Evolutionary conservation across 2,888 invertebrate species (phyloP).

Genomic region (Poecilus cupreus): DNA sequence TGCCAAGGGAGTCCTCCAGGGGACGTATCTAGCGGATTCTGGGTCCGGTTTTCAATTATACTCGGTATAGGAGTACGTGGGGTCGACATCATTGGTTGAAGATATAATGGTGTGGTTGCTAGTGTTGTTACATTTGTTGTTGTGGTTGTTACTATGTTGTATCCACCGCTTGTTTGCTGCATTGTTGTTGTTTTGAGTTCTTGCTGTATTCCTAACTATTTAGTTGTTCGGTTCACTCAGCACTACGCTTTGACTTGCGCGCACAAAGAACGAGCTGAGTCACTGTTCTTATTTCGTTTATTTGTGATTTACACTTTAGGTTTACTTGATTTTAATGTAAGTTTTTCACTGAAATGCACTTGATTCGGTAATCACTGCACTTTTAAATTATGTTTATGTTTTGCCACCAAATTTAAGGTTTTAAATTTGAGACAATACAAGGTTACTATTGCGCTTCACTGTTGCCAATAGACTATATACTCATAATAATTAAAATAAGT

Average conservation of each 20-base stretch:
- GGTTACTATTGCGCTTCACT: neutral
- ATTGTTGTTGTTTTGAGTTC: neutral
- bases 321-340: neutral
- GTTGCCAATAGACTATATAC: too few relatives aligned
- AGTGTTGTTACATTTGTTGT: neutral
- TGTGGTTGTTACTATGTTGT: neutral
- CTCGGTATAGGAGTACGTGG: neutral
- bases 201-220: neutral
- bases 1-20: neutral
- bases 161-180: neutral
- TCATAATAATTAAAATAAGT: too few relatives aligned
- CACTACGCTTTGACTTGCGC: neutral
- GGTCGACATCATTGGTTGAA: neutral
- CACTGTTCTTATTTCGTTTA: too few relatives aligned
- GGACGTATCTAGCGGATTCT: neutral
- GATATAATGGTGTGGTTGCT: too few relatives aligned
- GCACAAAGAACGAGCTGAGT: neutral
- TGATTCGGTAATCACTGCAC: too few relatives aligned
- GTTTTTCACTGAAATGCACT: too few relatives aligned
- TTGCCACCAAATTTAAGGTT: too few relatives aligned
- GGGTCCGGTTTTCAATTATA: neutral
- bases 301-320: too few relatives aligned
- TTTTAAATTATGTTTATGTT: too few relatives aligned
- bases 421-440: neutral
- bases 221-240: neutral